Conservation (phyloP, 2,113 vertebrate species). For the Cromileptes altivelis region DNA sequence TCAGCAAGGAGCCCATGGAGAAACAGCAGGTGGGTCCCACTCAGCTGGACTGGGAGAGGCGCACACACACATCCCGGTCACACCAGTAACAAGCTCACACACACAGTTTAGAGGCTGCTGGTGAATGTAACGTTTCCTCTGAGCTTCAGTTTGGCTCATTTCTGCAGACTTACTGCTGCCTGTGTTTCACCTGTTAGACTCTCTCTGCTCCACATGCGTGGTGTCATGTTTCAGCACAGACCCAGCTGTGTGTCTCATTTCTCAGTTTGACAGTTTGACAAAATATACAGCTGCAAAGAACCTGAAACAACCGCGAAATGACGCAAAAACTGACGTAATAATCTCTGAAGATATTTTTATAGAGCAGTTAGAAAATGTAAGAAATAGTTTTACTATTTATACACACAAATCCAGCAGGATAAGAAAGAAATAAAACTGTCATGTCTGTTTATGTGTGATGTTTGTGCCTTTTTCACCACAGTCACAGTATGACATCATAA, state of each 20-base stretch:
- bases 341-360: not conserved
- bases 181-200: not conserved
- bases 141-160: not conserved
- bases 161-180: not conserved
- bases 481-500: not conserved
- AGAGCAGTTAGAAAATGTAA: not conserved
- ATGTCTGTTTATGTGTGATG: not conserved
- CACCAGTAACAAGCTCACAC: not conserved
- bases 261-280: not conserved
- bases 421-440: not conserved
- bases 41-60: not conserved
- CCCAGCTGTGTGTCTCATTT: not conserved
- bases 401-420: not conserved
- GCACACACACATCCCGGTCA: not conserved
- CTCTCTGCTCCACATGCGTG: too few species aligned
- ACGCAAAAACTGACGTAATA: not conserved
- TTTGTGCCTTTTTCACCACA: not conserved
- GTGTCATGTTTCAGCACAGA: not conserved
- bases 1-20: conserved; percentile 88
- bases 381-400: not conserved
- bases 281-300: not conserved
- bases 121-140: not conserved
- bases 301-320: too few species aligned
- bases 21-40: conserved; percentile 88
- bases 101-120: not conserved